Conservation (phyloP, 2,113 vertebrate species). For the Zosterops pallidus region DNA sequence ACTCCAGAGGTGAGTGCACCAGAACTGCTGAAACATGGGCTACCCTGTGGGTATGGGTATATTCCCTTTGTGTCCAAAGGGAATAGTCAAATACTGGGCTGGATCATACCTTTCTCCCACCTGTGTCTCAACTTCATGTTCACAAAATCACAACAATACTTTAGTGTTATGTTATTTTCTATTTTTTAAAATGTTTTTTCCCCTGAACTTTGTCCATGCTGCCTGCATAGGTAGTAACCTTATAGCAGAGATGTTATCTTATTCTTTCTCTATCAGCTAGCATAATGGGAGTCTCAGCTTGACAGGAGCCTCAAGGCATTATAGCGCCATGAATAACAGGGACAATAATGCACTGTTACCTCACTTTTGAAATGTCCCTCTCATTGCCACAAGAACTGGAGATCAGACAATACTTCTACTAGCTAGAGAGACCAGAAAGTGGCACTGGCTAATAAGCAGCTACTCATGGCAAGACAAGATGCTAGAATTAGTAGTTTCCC, state of each 20-base stretch:
- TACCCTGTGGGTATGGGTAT: not conserved
- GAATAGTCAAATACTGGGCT: not conserved
- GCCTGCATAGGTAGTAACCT: not conserved
- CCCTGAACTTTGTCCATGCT: not conserved
- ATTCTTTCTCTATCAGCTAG: not conserved
- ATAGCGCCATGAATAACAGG: fast-evolving
- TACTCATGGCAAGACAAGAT: not conserved
- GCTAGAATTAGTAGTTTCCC: not conserved
- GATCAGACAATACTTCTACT: not conserved
- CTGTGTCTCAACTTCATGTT: not conserved
- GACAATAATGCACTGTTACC: not conserved
- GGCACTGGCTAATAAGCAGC: not conserved
- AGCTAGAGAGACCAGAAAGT: not conserved
- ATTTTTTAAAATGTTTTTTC: not conserved
- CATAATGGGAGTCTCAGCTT: not conserved
- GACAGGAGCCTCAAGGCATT: not conserved
- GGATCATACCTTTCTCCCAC: not conserved
- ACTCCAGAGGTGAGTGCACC: not conserved
- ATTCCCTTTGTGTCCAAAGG: not conserved
- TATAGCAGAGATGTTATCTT: not conserved
- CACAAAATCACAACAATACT: not conserved
- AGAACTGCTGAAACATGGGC: not conserved
- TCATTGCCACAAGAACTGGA: not conserved
- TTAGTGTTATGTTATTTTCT: not conserved
- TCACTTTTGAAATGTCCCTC: not conserved